Base-by-base conservation (phyloP, 2,797 vertebrate genomes). In the Gymnocypris eckloni region DNA sequence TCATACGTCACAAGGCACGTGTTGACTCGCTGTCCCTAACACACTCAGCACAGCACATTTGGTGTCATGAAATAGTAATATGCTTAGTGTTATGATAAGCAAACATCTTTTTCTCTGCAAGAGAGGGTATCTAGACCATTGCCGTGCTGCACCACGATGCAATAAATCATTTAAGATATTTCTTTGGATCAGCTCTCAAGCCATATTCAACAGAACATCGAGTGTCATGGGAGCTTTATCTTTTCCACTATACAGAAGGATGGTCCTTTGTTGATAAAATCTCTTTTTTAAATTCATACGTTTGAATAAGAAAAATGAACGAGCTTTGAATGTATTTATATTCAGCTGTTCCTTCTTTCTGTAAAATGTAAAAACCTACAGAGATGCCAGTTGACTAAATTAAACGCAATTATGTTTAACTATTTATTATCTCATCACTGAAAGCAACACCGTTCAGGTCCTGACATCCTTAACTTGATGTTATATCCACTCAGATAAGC, bases 81-180 rank as follows among this genome's bases (percentile, higher is more conserved):
- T 64, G 28, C 76, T 39, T 6, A 37, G 72, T 78, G 37, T 78
- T 71, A 28, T 83, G 52, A 79, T 82, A 71, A 82, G 43, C 41
- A 83, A 82, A 50, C 41, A 72, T 80, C 20, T 25, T 61, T 64
- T 75, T 61, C 70, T 69, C 43, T 76, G 20, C 33, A 28, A 80
- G 15, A 56, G 12, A 50, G 7, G 52, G 28, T 79, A 45, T 72
- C 52, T 18, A 59, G 56, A 64, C 81, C 59, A 69, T 39, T 67
- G 37, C 52, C 43, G 66, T 78, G 66, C 13, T 45, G n/a, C 67
- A 84, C 50, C 37, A 87, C 22, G 33, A 37, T 71, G 66, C 66
- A 83, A 85, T 86, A 88, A 86, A 86, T 86, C 69, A 86, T 85
- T 88, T 80, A 86, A 86, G 66, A 61, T 78, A 59, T 82, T 84